Conservation (phyloP, 2,888 invertebrate species). For the Andrena hattorfiana region DNA sequence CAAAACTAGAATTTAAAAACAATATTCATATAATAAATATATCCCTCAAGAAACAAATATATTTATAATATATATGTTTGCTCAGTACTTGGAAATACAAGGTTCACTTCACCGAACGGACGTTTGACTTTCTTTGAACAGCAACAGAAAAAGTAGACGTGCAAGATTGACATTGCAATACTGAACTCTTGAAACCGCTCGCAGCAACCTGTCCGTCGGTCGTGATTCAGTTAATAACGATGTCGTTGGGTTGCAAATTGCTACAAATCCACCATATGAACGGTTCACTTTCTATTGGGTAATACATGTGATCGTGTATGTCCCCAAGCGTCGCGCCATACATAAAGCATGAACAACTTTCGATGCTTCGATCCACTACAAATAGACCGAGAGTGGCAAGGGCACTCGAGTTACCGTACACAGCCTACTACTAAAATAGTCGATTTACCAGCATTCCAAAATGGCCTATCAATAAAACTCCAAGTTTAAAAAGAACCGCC, state of each 20-base stretch:
- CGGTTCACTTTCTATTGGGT: constrained; percentile 76
- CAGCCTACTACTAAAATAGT: background rate
- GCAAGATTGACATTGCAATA: background rate
- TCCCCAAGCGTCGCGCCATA: constrained; percentile 66
- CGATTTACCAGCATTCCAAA: background rate
- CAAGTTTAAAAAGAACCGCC: background rate
- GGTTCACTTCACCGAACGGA: too few relatives aligned
- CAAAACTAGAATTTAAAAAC: too few relatives aligned
- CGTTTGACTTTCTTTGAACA: too few relatives aligned
- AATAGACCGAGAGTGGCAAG: constrained; percentile 49
- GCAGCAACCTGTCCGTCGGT: background rate
- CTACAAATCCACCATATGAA: constrained; percentile 45
- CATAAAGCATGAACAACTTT: constrained; percentile 79
- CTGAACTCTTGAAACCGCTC: background rate
- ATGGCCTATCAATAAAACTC: background rate
- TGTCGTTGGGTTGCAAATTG: constrained; percentile 18
- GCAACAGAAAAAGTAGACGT: background rate
- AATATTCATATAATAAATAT: too few relatives aligned
- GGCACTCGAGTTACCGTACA: background rate
- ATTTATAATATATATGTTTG: background rate
- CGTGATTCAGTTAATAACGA: constrained; percentile 18
- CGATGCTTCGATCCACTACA: constrained; percentile 69
- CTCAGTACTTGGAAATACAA: too few relatives aligned
- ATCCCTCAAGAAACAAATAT: background rate
- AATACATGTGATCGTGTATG: constrained; percentile 73